Percentiles rank a stretch among this genome's conserved stretches.
These are phyloP conservation scores for Canis aureus DNA, from an alignment of 2,113 vertebrate species.

Conservation along the genomic window DNA sequence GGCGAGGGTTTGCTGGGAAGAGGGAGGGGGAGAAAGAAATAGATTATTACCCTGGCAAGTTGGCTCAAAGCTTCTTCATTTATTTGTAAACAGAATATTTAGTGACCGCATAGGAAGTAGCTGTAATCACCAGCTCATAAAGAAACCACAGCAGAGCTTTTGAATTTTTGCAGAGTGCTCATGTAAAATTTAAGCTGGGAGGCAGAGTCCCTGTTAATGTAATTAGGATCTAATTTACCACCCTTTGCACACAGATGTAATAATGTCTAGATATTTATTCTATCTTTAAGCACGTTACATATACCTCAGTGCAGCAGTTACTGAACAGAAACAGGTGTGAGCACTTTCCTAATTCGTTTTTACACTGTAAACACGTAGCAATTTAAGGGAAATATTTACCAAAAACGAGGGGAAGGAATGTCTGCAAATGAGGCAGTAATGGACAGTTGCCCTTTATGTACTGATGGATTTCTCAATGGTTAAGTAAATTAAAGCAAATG, in stretches of 20 bases:
- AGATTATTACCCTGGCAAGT: slow-evolving; percentile 94
- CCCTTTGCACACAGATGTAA: slow-evolving; percentile 95
- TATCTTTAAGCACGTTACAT: slow-evolving; percentile 91
- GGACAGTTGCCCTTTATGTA: slow-evolving; percentile 94
- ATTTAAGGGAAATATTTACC: slow-evolving; percentile 90
- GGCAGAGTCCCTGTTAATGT: slow-evolving; percentile 97
- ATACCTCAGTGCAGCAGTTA: slow-evolving; percentile 91
- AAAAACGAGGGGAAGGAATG: slow-evolving; percentile 86
- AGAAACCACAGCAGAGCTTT: slow-evolving; percentile 95
- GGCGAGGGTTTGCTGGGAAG: slow-evolving; percentile 86
- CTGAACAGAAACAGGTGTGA: slow-evolving; percentile 98
- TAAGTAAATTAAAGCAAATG: slow-evolving; percentile 95
- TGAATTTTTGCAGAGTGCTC: slow-evolving; percentile 92
- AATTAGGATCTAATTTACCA: slow-evolving; percentile 98
- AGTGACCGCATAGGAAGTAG: slow-evolving; percentile 94
- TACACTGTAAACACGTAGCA: slow-evolving; percentile 89
- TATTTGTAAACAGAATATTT: slow-evolving; percentile 98
- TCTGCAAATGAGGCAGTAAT: slow-evolving; percentile 92
- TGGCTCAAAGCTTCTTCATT: slow-evolving; percentile 93
- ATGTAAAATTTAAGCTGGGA: slow-evolving; percentile 96
- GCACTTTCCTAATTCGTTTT: slow-evolving; percentile 94
- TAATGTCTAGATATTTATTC: slow-evolving; percentile 92
- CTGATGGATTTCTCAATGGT: slow-evolving; percentile 94
- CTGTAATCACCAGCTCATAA: slow-evolving; percentile 97
- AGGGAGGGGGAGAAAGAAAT: slow-evolving; percentile 75